phyloP scores from a whole-genome alignment of 2,113 vertebrate genomes.

The Vanacampus margaritifer region DNA sequence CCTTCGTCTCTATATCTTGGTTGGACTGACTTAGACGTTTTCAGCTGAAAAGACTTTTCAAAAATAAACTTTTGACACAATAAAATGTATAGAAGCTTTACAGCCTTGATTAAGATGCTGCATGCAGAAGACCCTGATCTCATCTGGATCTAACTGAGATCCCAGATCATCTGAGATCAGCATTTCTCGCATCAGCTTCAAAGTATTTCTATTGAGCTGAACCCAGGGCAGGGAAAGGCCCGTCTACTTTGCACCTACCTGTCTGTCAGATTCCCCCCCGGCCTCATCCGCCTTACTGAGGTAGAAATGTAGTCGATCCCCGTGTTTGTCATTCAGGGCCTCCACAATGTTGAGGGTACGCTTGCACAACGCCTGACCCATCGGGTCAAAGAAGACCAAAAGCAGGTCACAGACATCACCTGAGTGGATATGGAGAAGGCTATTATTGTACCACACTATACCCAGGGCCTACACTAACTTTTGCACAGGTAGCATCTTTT shows the following conservation, averaged over 20 bases:
- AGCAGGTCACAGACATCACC: conserved; percentile 80
- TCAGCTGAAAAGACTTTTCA: no score
- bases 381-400: conserved; percentile 83
- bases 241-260: conserved; percentile 51
- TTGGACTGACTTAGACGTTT: no score
- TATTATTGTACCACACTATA: neutral
- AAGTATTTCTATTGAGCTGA: neutral
- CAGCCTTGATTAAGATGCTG: neutral
- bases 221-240: neutral
- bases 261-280: conserved; percentile 77
- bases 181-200: no score
- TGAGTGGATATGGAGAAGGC: conserved; percentile 31
- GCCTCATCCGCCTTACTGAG: conserved; percentile 82
- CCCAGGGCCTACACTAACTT: no score
- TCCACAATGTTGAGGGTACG: conserved; percentile 82
- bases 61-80: no score
- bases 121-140: neutral
- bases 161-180: neutral
- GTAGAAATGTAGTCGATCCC: conserved; percentile 77
- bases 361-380: conserved; percentile 83
- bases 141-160: neutral
- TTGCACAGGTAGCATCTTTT: no score
- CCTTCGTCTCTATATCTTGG: no score
- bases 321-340: conserved; percentile 74
- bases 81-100: neutral